Evolutionary conservation across 1,140 invertebrate species (phyloP).

Genomic region (Drosophila navojoa): DNA sequence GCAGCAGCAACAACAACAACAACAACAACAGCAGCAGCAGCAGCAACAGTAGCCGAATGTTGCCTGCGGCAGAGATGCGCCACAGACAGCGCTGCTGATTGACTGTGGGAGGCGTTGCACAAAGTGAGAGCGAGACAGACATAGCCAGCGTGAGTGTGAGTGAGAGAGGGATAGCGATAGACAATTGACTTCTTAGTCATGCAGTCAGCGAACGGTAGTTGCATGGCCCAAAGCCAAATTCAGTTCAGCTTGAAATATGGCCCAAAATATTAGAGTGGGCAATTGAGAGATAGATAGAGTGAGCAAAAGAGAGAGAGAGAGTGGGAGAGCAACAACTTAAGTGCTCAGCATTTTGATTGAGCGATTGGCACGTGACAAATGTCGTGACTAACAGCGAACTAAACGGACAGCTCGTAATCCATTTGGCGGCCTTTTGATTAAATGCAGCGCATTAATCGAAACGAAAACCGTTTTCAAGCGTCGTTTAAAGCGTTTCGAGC

Average conservation of each 20-base stretch:
- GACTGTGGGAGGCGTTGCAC: conserved; percentile 40
- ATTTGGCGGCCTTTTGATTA: conserved; percentile 17
- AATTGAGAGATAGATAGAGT: neutral
- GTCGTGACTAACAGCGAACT: conserved; percentile 28
- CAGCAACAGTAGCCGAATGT: conserved; percentile 59
- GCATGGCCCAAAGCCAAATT: conserved; percentile 27
- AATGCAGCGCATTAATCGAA: conserved; percentile 23
- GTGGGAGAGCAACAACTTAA: neutral
- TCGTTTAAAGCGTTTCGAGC: neutral
- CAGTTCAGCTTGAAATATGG: conserved; percentile 39
- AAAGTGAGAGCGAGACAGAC: conserved; percentile 9
- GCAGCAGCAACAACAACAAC: conserved; percentile 5
- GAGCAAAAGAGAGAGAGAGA: neutral
- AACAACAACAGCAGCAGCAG: conserved; percentile 36
- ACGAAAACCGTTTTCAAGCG: neutral
- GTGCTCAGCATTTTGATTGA: conserved; percentile 34
- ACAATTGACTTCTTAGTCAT: neutral
- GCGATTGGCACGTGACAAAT: conserved; percentile 51
- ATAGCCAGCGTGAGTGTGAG: neutral
- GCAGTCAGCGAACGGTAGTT: conserved; percentile 19
- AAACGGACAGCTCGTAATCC: conserved; percentile 40
- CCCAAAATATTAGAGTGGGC: conserved; percentile 25
- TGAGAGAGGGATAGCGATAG: neutral
- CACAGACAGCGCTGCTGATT: conserved; percentile 42
- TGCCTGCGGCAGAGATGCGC: conserved; percentile 52